Evolutionary conservation across 2,888 invertebrate species (phyloP), one percentile per base, ranked within the genome.

Genomic region (Pammene aurita): DNA sequence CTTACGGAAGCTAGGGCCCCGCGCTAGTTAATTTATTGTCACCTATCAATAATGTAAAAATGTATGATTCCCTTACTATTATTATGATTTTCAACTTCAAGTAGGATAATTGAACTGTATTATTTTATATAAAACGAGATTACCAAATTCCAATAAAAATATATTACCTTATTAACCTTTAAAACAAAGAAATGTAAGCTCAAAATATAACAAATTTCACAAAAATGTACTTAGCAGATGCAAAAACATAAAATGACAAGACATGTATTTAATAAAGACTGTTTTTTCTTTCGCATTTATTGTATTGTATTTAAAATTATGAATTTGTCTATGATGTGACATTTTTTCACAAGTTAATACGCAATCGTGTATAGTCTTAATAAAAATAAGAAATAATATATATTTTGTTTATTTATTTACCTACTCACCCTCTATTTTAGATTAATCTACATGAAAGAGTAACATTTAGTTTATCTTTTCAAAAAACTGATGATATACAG

Each of bases 1-100:
- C 74, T 76, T 93, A 41, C 81, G 90, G 72, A 93, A 93, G 71
- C 79, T 93, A n/a, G 93, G 93, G 0, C 90, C 92, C 0, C 84
- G 93, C 2, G 88, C 92, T 2, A 91, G 92, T 83, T 93, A 92
- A 80, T 77, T 55, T 38, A 50, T 52, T 44, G 13, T 55, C 34
- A 46, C 41, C 52, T 58, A 50, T 44, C 34, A 48, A 46, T 57
- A 41, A 11, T 69, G 69, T 69, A 69, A 65, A 69, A 69, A 60
- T 46, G 52, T 68, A 64, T 64, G 57, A 60, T 69, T 69, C 64
- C 69, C 14, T 50, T 52, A 16, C 46, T 55, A 57, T 55, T 56
- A 54, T 42, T 58, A 58, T 62, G 38, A 67, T 9, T 63, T 68
- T 52, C 50, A 64, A 60, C 54, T 50, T 57, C 42, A 42, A 13